Evolutionary conservation across 1,140 invertebrate species (phyloP), one percentile per base, ranked within the genome.

Genomic region (Ceratosolen solmsi): DNA sequence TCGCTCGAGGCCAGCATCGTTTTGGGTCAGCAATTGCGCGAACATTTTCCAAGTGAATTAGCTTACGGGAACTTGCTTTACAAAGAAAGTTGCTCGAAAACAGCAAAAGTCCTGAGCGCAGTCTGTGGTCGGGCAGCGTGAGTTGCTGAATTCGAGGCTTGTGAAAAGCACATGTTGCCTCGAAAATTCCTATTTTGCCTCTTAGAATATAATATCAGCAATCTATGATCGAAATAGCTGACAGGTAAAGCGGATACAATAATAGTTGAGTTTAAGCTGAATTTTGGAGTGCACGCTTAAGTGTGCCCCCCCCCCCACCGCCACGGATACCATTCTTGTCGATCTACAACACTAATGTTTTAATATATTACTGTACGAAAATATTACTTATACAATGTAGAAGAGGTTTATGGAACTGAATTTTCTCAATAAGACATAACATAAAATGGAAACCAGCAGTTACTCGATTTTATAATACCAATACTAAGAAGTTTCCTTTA

Each of bases 391-490:
- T 5, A 38, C 36, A 68, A 68, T 22, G 63, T 17, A 68, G 33
- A 38, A 13, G 27, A 38, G 22, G 20, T 68, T 68, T 68, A 65
- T 65, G 33, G 63, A 68, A 68, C 38, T n/a, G 7, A 68, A 7
- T 20, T 38, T 38, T 68, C 15, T 22, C 63, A 38, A 38, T 68
- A 68, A 38, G 20, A 68, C 38, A 38, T 22, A 20, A 5, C 36
- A 38, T 38, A 68, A 68, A 68, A 68, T 38, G 60, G 22, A 68
- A 68, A 33, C 33, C 63, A 68, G 30, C 33, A 68, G 63, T 68
- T 38, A 38, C 33, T 68, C 36, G 33, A 15, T 68, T 68, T 68
- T 68, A 38, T 63, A 63, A 63, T 63, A 63, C 60, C 33, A 63
- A 63, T 63, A 63, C 60, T 33, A 63, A 63, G 60, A 63, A 63